These are phyloP conservation scores for Leptogaster cylindrica DNA, from an alignment of 2,888 invertebrate genomes.

Conservation along the genomic window DNA sequence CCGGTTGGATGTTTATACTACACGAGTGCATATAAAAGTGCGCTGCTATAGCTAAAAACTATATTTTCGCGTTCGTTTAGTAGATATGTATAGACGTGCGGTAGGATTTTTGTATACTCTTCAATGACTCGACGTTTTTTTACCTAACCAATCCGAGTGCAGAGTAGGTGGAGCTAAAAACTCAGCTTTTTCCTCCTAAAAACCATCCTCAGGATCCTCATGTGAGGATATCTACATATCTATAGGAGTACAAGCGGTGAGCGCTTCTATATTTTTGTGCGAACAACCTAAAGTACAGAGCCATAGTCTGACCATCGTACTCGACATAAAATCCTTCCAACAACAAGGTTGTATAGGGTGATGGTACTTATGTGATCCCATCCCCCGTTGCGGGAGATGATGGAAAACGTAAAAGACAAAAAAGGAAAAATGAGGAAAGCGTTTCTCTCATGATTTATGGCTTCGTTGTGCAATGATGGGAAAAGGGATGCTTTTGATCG, in stretches of 20 bases:
- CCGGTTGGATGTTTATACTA: slow-evolving; percentile 10
- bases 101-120: slow-evolving; percentile 31
- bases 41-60: slow-evolving; percentile 12
- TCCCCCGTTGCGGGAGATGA: slow-evolving; percentile 2
- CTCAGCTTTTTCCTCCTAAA: slow-evolving; percentile 36
- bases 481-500: slow-evolving; percentile 46
- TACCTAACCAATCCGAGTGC: slow-evolving; percentile 45
- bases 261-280: slow-evolving; percentile 35
- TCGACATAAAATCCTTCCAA: slow-evolving; percentile 18
- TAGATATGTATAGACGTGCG: background rate
- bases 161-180: slow-evolving; percentile 47
- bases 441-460: slow-evolving; percentile 47
- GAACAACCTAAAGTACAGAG: slow-evolving; percentile 23
- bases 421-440: slow-evolving; percentile 42
- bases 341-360: slow-evolving; percentile 13
- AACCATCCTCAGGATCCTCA: slow-evolving; percentile 9
- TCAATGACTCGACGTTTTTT: slow-evolving; percentile 41
- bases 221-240: background rate
- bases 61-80: slow-evolving; percentile 18
- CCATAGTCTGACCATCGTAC: slow-evolving; percentile 12
- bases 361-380: slow-evolving; percentile 22
- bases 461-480: slow-evolving; percentile 43
- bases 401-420: slow-evolving; percentile 43
- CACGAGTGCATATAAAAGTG: slow-evolving; percentile 23
- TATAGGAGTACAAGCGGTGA: background rate